Base-by-base conservation (phyloP, 1,140 invertebrate genomes). In the Drosophila dunni region DNA sequence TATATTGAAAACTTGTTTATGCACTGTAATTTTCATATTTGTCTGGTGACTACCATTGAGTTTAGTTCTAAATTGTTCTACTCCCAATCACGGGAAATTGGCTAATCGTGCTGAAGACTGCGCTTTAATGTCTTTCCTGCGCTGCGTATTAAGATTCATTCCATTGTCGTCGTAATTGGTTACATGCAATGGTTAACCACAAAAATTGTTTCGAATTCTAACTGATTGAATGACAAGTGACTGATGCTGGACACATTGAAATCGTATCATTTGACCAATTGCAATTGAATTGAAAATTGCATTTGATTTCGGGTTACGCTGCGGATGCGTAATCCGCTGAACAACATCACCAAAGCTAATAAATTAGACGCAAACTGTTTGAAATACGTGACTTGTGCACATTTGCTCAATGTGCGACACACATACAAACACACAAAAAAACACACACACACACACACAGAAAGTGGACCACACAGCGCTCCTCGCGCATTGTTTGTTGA, bases 341-440 rank as follows among this genome's bases (percentile, higher is more conserved):
- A 45, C 45, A 50, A 76, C 53, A 63, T 60, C 54, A 13, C 24
- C n/a, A 33, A n/a, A 17, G 11, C 36, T 60, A 46, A 72, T 79
- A 81, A 76, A 81, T 77, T 56, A 71, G 63, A 56, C 44, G 29
- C 67, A 54, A 66, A 64, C 53, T 42, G 56, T 77, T 72, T 58
- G 48, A 38, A 38, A 38, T 73, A 73, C 78, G 73, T 81, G 73
- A 64, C 79, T 60, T 48, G 57, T 57, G 61, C 45, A 64, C 46
- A 66, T 40, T 44, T 40, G 13, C 20, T 34, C 9, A n/a, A 42
- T 34, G 13, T n/a, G 10, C 7, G 4, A 7, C 2, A 66, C 10
- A 46, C 51, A 67, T 34, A 48, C 6, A 7, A 42, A 66, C 15
- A 15, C 62, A 42, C 48, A n/a, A n/a, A n/a, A n/a, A n/a, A n/a